A percentile compares a stretch with the other conserved stretches of the same genome.
Evolutionary conservation across 2,113 vertebrate genomes (phyloP).

Genomic region (Misgurnus mizolepis): DNA sequence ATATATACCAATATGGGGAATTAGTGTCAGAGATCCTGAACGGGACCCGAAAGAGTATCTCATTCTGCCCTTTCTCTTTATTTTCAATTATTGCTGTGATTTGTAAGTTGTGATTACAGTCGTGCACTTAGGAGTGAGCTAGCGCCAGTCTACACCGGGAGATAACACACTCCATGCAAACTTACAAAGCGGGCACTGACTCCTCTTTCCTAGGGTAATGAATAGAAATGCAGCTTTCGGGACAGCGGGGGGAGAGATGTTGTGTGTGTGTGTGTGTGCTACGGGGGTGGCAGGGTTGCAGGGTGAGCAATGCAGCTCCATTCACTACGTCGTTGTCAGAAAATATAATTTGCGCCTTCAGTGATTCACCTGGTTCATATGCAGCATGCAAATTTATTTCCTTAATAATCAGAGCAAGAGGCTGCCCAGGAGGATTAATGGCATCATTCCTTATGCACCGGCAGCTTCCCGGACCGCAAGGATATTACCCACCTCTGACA

Average conservation of each 20-base stretch:
- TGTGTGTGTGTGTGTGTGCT: constrained; percentile 48
- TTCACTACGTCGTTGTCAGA: constrained; percentile 98
- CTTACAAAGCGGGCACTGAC: constrained; percentile 89
- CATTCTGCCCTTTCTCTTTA: constrained; percentile 79
- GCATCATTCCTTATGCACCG: constrained; percentile 95
- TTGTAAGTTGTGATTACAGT: constrained; percentile 85
- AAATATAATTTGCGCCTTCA: constrained; percentile 99
- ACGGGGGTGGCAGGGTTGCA: constrained; percentile 58
- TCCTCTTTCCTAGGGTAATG: constrained; percentile 89
- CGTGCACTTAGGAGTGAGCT: constrained; percentile 83
- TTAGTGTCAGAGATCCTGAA: not conserved
- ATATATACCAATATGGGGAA: too few relatives aligned
- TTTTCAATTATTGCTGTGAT: constrained; percentile 83
- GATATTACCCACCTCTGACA: constrained; percentile 99
- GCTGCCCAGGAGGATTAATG: constrained; percentile 99
- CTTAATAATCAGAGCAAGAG: constrained; percentile 99
- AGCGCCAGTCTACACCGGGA: constrained; percentile 73
- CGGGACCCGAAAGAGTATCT: constrained; percentile 29
- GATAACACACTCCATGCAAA: constrained; percentile 92
- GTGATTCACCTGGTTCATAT: constrained; percentile 99
- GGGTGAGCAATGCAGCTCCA: constrained; percentile 80
- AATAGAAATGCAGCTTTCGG: constrained; percentile 92
- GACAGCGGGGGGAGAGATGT: constrained; percentile 56
- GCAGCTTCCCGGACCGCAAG: constrained; percentile 80
- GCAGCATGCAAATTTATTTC: constrained; percentile 99